These are phyloP conservation scores for Fukomys damarensis DNA, from an alignment of 2,113 vertebrate species.

Conservation along the genomic window DNA sequence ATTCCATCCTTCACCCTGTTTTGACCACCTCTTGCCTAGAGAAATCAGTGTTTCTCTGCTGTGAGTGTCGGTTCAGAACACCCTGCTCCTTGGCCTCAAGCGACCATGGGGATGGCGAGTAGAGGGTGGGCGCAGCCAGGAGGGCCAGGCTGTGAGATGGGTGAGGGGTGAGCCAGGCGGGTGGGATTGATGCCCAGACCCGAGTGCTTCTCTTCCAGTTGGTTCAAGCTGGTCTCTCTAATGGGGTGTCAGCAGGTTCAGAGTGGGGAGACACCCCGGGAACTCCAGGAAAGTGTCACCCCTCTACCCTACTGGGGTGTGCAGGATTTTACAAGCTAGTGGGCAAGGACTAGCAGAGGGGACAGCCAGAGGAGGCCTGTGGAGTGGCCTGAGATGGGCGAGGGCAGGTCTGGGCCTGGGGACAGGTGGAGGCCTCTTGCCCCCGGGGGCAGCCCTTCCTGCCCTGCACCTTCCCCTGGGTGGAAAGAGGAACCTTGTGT, in stretches of 20 bases:
- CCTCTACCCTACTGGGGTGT: neutral
- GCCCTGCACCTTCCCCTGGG: neutral
- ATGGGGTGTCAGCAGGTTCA: neutral
- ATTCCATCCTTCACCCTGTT: neutral
- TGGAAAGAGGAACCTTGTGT: constrained; percentile 43
- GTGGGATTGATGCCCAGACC: neutral
- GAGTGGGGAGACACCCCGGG: neutral
- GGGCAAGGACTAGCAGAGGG: no score
- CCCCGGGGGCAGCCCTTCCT: neutral
- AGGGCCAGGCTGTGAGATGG: neutral
- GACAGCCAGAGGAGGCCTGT: neutral
- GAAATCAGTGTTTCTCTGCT: neutral
- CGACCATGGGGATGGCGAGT: neutral
- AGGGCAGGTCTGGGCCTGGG: no score
- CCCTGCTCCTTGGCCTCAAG: neutral
- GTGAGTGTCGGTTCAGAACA: neutral
- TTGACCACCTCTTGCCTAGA: neutral
- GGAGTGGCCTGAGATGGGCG: neutral
- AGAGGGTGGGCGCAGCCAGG: neutral
- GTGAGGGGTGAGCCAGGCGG: no score
- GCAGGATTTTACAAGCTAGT: neutral
- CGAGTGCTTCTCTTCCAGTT: neutral
- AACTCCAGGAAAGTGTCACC: neutral
- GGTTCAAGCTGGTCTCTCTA: neutral
- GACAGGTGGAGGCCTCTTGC: neutral